Evolutionary conservation across 2,113 vertebrate species (phyloP).

Genomic region (Pristiophorus japonicus): DNA sequence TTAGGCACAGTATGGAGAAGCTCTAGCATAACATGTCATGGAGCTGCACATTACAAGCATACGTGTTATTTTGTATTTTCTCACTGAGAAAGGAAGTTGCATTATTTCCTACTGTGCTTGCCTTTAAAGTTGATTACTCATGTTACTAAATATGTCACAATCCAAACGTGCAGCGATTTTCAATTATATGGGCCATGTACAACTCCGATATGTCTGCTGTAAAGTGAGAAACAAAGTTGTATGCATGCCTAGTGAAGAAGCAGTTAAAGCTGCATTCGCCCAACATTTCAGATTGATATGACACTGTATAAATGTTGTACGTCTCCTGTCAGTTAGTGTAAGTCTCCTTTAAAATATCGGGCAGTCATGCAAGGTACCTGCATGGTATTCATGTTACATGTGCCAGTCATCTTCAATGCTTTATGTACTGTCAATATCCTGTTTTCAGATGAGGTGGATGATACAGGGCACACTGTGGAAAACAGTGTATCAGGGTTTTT

Average conservation of each 20-base stretch:
- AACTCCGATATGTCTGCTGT: neutral
- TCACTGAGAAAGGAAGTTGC: neutral
- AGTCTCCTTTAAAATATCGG: neutral
- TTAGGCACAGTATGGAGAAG: neutral
- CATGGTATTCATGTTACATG: neutral
- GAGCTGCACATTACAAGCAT: neutral
- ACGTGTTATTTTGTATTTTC: neutral
- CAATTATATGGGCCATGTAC: neutral
- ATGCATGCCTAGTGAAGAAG: neutral
- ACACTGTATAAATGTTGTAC: neutral
- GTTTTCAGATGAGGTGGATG: neutral
- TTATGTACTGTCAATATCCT: neutral
- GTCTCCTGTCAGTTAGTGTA: neutral
- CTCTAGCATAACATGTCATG: neutral
- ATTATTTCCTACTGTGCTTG: conserved; percentile 13
- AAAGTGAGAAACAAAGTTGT: neutral
- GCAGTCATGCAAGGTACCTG: neutral
- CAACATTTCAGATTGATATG: neutral
- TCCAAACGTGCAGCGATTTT: neutral
- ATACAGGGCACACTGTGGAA: neutral
- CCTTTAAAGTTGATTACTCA: neutral
- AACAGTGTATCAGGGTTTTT: neutral
- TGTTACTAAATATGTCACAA: neutral
- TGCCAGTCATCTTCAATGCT: neutral
- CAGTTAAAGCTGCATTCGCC: neutral